A percentile compares a stretch with the other conserved stretches of the same genome.
These are phyloP conservation scores for Drosophila nannoptera DNA, from an alignment of 1,140 invertebrate genomes.

Conservation along the genomic window DNA sequence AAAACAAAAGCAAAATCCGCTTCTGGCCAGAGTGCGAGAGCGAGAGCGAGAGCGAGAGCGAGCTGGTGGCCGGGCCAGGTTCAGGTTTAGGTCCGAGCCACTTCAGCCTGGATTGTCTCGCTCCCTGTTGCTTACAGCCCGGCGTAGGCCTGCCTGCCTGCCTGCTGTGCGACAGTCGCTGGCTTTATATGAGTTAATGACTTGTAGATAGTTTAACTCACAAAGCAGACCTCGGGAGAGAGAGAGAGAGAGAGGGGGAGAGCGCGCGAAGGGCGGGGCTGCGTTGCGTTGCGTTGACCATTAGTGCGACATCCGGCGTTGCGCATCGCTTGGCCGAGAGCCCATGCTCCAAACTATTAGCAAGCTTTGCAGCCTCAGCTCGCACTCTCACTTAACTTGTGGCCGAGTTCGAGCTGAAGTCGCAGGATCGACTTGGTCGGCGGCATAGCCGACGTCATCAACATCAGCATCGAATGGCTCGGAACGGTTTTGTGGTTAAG, in stretches of 20 bases:
- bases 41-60: neutral
- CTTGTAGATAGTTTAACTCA: slow-evolving; percentile 77
- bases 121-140: slow-evolving; percentile 4
- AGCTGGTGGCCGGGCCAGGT: slow-evolving; percentile 17
- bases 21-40: slow-evolving; percentile 15
- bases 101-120: slow-evolving; percentile 36
- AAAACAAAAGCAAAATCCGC: slow-evolving; percentile 37
- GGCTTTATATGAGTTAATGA: slow-evolving; percentile 77
- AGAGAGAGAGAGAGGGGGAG: neutral
- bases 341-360: slow-evolving; percentile 62
- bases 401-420: slow-evolving; percentile 47
- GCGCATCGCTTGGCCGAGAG: slow-evolving; percentile 56
- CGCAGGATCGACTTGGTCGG: slow-evolving; percentile 33
- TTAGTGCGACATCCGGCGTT: slow-evolving; percentile 78
- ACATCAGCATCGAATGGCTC: slow-evolving; percentile 38
- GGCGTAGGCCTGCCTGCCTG: slow-evolving; percentile 8
- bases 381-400: slow-evolving; percentile 67
- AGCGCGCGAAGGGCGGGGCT: neutral
- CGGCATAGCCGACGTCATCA: slow-evolving; percentile 32
- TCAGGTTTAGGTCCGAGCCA: slow-evolving; percentile 28
- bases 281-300: slow-evolving; percentile 63
- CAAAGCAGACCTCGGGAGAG: slow-evolving; percentile 41
- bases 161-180: slow-evolving; percentile 59
- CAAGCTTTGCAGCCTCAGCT: slow-evolving; percentile 46
- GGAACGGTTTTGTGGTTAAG: slow-evolving; percentile 67